Conservation (phyloP, 2,113 vertebrate genomes). For the Vulpes ferrilata region DNA sequence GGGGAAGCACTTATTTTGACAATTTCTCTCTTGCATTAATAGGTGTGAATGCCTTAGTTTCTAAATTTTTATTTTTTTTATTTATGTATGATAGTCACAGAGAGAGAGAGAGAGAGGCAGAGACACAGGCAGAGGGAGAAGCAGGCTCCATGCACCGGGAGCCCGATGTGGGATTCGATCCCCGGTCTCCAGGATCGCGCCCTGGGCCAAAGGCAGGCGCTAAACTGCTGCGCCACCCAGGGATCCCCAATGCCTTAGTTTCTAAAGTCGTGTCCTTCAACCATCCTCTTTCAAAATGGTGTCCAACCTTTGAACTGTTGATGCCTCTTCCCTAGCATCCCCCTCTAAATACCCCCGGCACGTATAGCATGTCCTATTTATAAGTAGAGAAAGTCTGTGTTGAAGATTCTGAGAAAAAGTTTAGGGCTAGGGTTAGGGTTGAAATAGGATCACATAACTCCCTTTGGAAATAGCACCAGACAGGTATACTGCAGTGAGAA, state of each 20-base stretch:
- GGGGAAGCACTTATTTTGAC: not conserved
- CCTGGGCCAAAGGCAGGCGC: no score
- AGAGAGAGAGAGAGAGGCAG: no score
- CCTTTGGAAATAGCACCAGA: not conserved
- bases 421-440: not conserved
- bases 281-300: not conserved
- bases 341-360: not conserved
- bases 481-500: not conserved
- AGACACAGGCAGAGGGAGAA: no score
- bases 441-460: not conserved
- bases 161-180: no score
- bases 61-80: not conserved
- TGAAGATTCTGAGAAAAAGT: not conserved
- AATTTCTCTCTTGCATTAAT: not conserved
- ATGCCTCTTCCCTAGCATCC: not conserved
- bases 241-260: not conserved
- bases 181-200: no score
- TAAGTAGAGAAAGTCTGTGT: not conserved
- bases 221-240: no score
- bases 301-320: not conserved
- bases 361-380: not conserved
- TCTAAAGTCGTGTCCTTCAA: not conserved
- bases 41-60: not conserved
- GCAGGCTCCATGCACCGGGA: no score
- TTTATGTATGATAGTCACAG: no score